These are phyloP conservation scores for Euclidia mi DNA, from an alignment of 2,888 invertebrate genomes.

Conservation along the genomic window DNA sequence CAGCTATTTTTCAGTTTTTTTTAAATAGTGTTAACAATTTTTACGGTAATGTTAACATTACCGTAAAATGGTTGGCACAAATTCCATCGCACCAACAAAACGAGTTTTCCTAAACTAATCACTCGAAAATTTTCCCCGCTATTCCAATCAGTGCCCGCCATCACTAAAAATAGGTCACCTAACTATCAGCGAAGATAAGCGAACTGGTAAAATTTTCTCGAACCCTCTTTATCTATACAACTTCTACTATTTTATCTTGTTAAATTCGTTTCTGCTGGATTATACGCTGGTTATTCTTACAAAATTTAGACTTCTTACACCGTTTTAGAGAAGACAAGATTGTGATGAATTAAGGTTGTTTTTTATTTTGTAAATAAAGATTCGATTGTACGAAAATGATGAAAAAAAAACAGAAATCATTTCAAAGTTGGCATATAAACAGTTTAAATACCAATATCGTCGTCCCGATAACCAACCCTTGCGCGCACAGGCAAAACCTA, in stretches of 20 bases:
- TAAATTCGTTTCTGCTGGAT: conserved; percentile 30
- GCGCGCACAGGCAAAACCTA: too few relatives aligned
- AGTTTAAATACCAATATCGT: too few relatives aligned
- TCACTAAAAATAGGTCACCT: conserved; percentile 35
- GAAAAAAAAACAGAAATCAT: too few relatives aligned
- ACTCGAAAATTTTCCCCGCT: conserved; percentile 5
- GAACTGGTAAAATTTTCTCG: conserved; percentile 41
- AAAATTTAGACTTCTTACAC: neutral
- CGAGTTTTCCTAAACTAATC: conserved; percentile 4
- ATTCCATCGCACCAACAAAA: neutral
- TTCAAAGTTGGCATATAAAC: too few relatives aligned
- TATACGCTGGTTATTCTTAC: conserved; percentile 6
- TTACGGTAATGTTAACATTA: too few relatives aligned
- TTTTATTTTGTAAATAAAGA: too few relatives aligned
- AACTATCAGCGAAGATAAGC: conserved; percentile 50
- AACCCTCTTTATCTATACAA: conserved; percentile 42
- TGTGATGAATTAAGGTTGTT: too few relatives aligned
- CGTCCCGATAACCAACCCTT: too few relatives aligned
- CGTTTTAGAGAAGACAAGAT: neutral
- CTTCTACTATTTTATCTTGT: conserved; percentile 48
- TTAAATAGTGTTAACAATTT: too few relatives aligned
- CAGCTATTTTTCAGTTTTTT: too few relatives aligned
- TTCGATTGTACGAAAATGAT: too few relatives aligned
- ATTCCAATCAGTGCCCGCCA: conserved; percentile 8
- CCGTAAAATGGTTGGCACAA: too few relatives aligned